These are phyloP conservation scores for Acholoe squamosa DNA, from an alignment of 2,888 invertebrate species.

Conservation along the genomic window DNA sequence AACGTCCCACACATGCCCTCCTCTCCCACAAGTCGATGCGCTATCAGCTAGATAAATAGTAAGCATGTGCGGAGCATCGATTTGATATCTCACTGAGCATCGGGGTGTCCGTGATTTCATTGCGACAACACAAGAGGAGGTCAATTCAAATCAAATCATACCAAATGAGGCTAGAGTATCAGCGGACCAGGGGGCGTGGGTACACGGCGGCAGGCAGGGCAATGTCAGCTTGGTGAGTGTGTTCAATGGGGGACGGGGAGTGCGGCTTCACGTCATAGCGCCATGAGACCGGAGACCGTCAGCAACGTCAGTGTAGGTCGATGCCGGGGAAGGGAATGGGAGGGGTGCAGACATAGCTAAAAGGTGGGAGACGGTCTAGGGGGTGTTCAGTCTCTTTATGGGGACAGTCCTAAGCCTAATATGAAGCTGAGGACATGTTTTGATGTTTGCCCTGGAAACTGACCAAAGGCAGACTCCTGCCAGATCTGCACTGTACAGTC, in stretches of 20 bases:
- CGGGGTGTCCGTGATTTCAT: neutral
- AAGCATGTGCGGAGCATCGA: neutral
- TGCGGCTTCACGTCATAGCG: neutral
- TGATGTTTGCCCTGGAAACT: constrained; percentile 8
- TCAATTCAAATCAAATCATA: constrained; percentile 41
- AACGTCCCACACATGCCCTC: neutral
- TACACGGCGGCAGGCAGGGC: neutral
- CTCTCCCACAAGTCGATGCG: neutral
- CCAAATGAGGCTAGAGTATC: neutral
- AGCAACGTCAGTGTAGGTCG: neutral
- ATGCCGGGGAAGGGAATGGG: neutral
- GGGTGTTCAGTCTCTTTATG: neutral
- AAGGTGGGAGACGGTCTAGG: neutral
- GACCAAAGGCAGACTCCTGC: neutral
- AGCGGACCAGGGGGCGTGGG: neutral
- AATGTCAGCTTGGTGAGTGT: too few relatives aligned
- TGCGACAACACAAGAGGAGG: constrained; percentile 9
- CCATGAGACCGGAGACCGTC: neutral
- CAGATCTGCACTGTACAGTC: neutral
- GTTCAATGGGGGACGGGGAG: too few relatives aligned
- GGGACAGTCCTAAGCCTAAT: neutral
- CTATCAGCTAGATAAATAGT: neutral
- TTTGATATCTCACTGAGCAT: neutral
- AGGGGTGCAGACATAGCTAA: neutral
- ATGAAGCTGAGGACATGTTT: neutral